phyloP scores from a whole-genome alignment of 2,113 vertebrate genomes.

The Butastur rufipennis region DNA sequence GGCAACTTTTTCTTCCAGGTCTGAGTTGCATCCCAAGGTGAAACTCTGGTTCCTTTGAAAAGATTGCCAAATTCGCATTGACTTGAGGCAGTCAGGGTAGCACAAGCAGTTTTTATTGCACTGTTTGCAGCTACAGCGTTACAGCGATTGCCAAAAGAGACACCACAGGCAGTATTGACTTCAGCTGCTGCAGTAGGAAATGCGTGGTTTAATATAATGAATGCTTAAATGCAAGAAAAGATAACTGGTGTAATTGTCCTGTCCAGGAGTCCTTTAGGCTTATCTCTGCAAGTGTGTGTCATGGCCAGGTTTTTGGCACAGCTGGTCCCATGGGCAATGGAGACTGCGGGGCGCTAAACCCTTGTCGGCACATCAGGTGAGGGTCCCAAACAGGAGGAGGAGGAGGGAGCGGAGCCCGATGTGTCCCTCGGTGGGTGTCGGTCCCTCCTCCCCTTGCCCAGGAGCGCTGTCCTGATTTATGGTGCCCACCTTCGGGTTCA shows the following conservation, averaged over 20 bases:
- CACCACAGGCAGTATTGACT: not conserved
- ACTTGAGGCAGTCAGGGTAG: not conserved
- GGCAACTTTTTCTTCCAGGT: not conserved
- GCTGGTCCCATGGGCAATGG: accelerated
- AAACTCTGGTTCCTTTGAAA: not conserved
- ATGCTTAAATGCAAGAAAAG: not conserved
- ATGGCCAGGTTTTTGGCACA: not conserved
- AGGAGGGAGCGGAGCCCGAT: not conserved
- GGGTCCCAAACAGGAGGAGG: not conserved
- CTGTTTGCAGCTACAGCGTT: not conserved
- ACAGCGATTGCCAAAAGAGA: not conserved
- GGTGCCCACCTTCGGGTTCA: not conserved
- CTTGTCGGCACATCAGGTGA: not conserved
- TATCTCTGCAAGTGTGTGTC: not conserved
- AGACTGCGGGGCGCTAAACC: not conserved
- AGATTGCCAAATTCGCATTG: not conserved
- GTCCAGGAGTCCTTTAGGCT: not conserved
- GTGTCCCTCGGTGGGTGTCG: not conserved
- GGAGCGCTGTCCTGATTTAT: not conserved
- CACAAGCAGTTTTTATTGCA: not conserved
- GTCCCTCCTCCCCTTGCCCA: not conserved
- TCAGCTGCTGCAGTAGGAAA: not conserved
- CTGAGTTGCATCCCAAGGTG: not conserved
- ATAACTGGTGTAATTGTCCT: not conserved
- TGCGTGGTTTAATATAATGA: not conserved